Conservation (phyloP, 2,888 invertebrate genomes). For the Polymixis lichenea region DNA sequence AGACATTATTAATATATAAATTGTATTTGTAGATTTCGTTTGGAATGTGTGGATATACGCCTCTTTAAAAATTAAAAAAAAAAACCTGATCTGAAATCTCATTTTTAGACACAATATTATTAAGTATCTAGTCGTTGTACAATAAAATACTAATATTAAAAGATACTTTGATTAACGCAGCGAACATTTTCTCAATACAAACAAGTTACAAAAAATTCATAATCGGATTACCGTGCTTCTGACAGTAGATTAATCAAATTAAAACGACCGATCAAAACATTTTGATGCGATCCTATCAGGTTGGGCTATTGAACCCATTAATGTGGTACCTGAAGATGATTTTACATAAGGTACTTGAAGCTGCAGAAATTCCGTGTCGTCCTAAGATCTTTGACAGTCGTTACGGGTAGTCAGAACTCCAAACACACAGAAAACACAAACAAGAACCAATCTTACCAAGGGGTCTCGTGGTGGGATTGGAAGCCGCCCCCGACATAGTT, state of each 20-base stretch:
- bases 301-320: constrained; percentile 28
- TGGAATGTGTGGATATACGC: background rate
- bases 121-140: background rate
- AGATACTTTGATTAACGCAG: background rate
- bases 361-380: background rate
- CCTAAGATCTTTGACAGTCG: too few species aligned
- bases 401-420: too few species aligned
- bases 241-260: constrained; percentile 60
- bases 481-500: too few species aligned
- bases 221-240: constrained; percentile 55
- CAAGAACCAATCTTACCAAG: too few species aligned
- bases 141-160: background rate
- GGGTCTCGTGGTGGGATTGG: too few species aligned
- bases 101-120: background rate
- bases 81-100: background rate
- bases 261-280: constrained; percentile 58
- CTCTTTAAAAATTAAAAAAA: background rate
- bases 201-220: constrained; percentile 34
- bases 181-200: constrained; percentile 20
- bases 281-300: constrained; percentile 39
- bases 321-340: constrained; percentile 25
- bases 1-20: background rate
- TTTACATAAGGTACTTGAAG: background rate
- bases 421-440: too few species aligned
- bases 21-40: background rate